Conservation (phyloP, 1,140 invertebrate species). For the Drosophila sturtevanti region DNA sequence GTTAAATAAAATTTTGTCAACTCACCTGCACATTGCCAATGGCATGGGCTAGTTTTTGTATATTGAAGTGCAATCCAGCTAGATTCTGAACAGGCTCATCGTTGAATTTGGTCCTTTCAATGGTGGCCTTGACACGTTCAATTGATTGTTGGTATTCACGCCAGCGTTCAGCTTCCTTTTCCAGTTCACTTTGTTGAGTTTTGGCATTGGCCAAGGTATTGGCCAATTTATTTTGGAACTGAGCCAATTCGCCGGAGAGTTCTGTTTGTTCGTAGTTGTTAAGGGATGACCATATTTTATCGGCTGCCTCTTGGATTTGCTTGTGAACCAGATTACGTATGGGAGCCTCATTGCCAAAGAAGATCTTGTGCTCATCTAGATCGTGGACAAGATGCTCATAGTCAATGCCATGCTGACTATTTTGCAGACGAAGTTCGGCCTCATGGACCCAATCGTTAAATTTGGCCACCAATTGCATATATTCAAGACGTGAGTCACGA, state of each 20-base stretch:
- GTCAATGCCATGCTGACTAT: slow-evolving; percentile 92
- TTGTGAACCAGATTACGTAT: slow-evolving; percentile 92
- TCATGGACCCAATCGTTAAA: slow-evolving; percentile 93
- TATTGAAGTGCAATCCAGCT: slow-evolving; percentile 90
- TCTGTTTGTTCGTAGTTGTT: slow-evolving; percentile 91
- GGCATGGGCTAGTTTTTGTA: slow-evolving; percentile 90
- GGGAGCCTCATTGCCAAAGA: slow-evolving; percentile 90
- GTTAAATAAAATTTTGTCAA: slow-evolving; percentile 17
- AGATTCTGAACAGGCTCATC: slow-evolving; percentile 90
- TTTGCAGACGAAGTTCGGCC: slow-evolving; percentile 90
- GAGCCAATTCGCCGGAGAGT: slow-evolving; percentile 89
- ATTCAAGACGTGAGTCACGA: slow-evolving; percentile 89
- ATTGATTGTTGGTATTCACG: slow-evolving; percentile 89
- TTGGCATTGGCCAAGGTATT: slow-evolving; percentile 92
- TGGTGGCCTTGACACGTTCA: slow-evolving; percentile 89
- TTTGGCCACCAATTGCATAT: slow-evolving; percentile 88
- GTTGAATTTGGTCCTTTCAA: slow-evolving; percentile 88
- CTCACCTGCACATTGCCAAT: slow-evolving; percentile 91
- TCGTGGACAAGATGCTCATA: slow-evolving; percentile 92
- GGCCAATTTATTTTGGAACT: slow-evolving; percentile 90
- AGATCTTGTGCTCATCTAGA: slow-evolving; percentile 93
- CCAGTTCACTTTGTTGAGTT: slow-evolving; percentile 88
- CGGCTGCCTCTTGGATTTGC: slow-evolving; percentile 91
- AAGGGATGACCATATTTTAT: slow-evolving; percentile 93
- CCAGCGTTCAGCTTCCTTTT: slow-evolving; percentile 91